Conservation (phyloP, 2,113 vertebrate genomes). For the Podarcis cretensis region DNA sequence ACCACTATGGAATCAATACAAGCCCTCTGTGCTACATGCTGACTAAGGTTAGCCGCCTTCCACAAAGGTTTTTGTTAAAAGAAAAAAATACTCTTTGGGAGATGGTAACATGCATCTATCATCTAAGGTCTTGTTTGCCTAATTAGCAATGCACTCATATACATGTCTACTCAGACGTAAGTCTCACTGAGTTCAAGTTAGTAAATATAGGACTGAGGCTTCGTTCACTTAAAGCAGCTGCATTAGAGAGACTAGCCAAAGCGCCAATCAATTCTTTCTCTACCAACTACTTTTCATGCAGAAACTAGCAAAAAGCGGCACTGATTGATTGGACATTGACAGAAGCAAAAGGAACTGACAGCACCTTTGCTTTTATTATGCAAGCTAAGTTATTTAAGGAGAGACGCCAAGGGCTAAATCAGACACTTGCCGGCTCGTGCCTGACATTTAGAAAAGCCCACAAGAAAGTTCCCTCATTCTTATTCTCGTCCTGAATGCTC, state of each 20-base stretch:
- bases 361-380: not conserved
- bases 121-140: not conserved
- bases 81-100: not conserved
- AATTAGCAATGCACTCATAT: not conserved
- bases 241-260: not conserved
- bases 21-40: not conserved
- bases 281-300: constrained; percentile 6
- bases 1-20: not conserved
- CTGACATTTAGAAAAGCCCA: constrained; percentile 38
- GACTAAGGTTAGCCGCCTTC: not conserved
- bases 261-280: not conserved
- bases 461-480: constrained; percentile 17
- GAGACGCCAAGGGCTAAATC: constrained; percentile 44
- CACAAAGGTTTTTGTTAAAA: not conserved
- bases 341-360: constrained; percentile 11
- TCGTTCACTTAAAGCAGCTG: not conserved
- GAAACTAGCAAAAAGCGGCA: not conserved
- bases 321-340: not conserved
- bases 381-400: constrained; percentile 16
- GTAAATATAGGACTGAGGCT: no score
- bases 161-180: no score
- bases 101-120: not conserved
- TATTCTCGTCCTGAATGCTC: constrained; percentile 35
- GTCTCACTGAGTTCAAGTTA: no score
- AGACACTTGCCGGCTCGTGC: not conserved